A percentile compares a stretch with the other conserved stretches of the same genome.
These are phyloP conservation scores for Ctena decussata DNA, from an alignment of 2,888 invertebrate species.

Conservation along the genomic window DNA sequence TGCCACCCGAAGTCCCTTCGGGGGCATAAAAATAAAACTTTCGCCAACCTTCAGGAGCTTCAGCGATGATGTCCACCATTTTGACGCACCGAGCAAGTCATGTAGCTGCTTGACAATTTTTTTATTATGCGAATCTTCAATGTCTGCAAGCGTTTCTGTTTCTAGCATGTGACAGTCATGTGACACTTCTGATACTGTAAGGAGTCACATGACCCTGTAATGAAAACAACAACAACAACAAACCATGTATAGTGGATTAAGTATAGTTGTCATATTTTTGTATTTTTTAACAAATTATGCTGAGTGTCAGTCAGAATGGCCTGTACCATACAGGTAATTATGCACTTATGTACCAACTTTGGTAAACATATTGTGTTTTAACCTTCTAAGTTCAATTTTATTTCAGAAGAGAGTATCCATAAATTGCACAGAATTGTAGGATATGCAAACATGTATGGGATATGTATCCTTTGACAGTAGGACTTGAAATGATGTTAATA, in stretches of 20 bases:
- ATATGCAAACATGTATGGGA: too few species aligned
- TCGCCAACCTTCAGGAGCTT: constrained; percentile 57
- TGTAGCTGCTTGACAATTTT: constrained; percentile 4
- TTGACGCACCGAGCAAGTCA: constrained; percentile 20
- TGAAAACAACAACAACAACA: too few species aligned
- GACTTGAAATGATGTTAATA: too few species aligned
- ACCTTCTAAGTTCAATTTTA: too few species aligned
- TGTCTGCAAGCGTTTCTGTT: background rate
- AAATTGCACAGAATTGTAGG: too few species aligned
- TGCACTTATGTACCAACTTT: background rate
- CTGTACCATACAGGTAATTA: constrained; percentile 73
- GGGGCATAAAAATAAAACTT: too few species aligned
- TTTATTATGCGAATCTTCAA: background rate
- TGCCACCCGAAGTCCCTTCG: too few species aligned
- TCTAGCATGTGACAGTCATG: constrained; percentile 37
- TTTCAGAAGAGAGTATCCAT: too few species aligned
- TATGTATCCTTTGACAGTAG: too few species aligned
- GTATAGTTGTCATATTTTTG: constrained; percentile 24
- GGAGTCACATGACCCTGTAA: constrained; percentile 66
- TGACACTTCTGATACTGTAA: constrained; percentile 38
- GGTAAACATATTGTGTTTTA: too few species aligned
- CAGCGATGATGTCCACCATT: constrained; percentile 63
- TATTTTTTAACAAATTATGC: constrained; percentile 4
- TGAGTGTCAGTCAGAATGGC: constrained; percentile 58
- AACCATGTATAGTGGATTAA: background rate